Conservation (phyloP, 2,113 vertebrate species). For the Periophthalmodon schlosseri region DNA sequence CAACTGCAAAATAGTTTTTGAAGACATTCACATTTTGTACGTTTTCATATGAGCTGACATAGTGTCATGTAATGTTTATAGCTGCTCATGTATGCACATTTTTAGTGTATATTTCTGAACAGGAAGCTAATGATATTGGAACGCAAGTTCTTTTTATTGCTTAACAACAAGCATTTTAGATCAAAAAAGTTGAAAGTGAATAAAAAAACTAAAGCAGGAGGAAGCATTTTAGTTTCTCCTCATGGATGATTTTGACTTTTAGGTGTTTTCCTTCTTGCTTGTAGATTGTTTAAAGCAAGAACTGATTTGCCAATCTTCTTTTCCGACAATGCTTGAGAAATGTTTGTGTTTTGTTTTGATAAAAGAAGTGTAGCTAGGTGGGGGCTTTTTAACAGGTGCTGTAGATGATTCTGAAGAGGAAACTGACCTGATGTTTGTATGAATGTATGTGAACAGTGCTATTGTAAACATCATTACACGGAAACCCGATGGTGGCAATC, state of each 20-base stretch:
- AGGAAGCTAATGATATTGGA: slow-evolving; percentile 88
- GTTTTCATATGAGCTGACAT: slow-evolving; percentile 99
- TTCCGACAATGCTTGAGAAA: slow-evolving; percentile 94
- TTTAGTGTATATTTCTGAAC: slow-evolving; percentile 97
- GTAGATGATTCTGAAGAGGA: slow-evolving; percentile 82
- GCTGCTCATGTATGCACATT: slow-evolving; percentile 98
- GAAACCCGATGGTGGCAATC: slow-evolving; percentile 92
- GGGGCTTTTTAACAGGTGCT: slow-evolving; percentile 88
- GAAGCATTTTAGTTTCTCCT: slow-evolving; percentile 83
- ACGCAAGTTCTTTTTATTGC: slow-evolving; percentile 91
- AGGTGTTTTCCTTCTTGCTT: slow-evolving; percentile 82
- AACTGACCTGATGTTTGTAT: slow-evolving; percentile 88
- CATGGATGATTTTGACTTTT: slow-evolving; percentile 85
- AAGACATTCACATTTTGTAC: slow-evolving; percentile 98
- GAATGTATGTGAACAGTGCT: slow-evolving; percentile 85
- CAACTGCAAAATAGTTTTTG: slow-evolving; percentile 92
- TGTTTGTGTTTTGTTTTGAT: slow-evolving; percentile 82
- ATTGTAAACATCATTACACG: slow-evolving; percentile 95
- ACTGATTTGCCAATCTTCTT: slow-evolving; percentile 92
- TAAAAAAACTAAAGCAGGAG: slow-evolving; percentile 65
- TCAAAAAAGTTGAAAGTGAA: slow-evolving; percentile 78
- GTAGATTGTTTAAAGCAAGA: slow-evolving; percentile 92
- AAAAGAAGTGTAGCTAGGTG: slow-evolving; percentile 83
- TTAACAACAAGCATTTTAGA: slow-evolving; percentile 88
- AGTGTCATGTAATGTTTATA: slow-evolving; percentile 96